A percentile compares a stretch with the other conserved stretches of the same genome.
Evolutionary conservation across 2,797 vertebrate species (phyloP).

Genomic region (Pangasius mekongensis): DNA sequence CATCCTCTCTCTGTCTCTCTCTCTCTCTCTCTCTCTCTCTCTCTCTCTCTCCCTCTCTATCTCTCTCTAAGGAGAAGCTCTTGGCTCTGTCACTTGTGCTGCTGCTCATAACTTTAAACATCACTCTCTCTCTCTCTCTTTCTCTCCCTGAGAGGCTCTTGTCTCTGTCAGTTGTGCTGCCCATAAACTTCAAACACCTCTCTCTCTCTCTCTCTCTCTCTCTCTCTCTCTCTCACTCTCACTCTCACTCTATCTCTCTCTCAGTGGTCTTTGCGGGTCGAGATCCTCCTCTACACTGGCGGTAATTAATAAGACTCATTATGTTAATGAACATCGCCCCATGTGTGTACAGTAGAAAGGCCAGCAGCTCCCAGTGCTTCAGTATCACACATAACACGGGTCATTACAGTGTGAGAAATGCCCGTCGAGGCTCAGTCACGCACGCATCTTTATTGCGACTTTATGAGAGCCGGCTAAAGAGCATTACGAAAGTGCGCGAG

Average conservation of each 20-base stretch:
- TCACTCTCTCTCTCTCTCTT: constrained; percentile 4
- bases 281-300: constrained; percentile 69
- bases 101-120: neutral
- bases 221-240: constrained; percentile 8
- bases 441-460: constrained; percentile 7
- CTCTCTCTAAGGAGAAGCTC: neutral
- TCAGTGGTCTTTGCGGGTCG: constrained; percentile 69
- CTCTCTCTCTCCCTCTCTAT: neutral
- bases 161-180: too few species aligned
- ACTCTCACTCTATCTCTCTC: constrained; percentile 24
- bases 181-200: too few species aligned
- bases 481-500: neutral
- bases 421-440: neutral
- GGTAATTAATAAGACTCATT: constrained; percentile 76
- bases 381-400: neutral
- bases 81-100: neutral
- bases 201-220: neutral
- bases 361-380: constrained; percentile 60
- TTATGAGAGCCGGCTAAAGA: constrained; percentile 5
- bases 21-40: neutral
- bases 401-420: neutral
- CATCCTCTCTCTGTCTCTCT: neutral
- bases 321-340: constrained; percentile 75
- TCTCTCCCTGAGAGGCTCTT: constrained; percentile 34
- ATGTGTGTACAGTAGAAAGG: constrained; percentile 64